Base-by-base conservation (phyloP, 2,113 vertebrate species). In the Petrocephalus microphthalmus region DNA sequence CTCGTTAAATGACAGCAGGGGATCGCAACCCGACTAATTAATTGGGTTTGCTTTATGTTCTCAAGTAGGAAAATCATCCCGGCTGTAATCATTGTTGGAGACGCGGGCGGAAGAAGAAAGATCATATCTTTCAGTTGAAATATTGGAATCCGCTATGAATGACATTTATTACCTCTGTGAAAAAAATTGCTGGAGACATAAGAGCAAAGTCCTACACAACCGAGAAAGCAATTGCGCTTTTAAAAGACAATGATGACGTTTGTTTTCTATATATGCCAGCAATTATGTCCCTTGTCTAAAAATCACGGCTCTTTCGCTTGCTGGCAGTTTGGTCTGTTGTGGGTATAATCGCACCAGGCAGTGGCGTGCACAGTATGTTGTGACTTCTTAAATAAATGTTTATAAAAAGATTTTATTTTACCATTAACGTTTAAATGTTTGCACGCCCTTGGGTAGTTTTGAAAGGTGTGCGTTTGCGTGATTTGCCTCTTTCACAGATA, bases 21-120 rank as follows among this genome's bases (percentile, higher is more conserved):
- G 29, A 54, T 17, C 1, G 13, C 33, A 81, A 19, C 3, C 19
- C 15, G 15, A 29, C 20, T 53, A 87, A 60, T 87, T 22, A 89
- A 85, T 57, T 88, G 51, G 20, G 25, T 5, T 67, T 29, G 54
- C 52, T 78, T 54, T 89, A 33, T 81, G 49, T 74, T 84, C 86
- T 86, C 56, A 10, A 85, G 85, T 53, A 86, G 71, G 25, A 57
- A 67, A 47, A 87, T 87, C 81, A 89, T 71, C 57, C 29, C 54
- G 60, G 84, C 29, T 71, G 3, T 25, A 15, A 78, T 85, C 33
- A 13, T 42, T 17, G 33, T 10, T 74, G 33, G 45, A 83, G 45
- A 49, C 45, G 57, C 2, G 47, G 10, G 74, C 8, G n/a, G 87
- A 25, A 37, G 64, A 22, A 56, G 11, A 47, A 29, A 56, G 71